phyloP scores from a whole-genome alignment of 2,797 vertebrate species.

The Tamandua tetradactyla region DNA sequence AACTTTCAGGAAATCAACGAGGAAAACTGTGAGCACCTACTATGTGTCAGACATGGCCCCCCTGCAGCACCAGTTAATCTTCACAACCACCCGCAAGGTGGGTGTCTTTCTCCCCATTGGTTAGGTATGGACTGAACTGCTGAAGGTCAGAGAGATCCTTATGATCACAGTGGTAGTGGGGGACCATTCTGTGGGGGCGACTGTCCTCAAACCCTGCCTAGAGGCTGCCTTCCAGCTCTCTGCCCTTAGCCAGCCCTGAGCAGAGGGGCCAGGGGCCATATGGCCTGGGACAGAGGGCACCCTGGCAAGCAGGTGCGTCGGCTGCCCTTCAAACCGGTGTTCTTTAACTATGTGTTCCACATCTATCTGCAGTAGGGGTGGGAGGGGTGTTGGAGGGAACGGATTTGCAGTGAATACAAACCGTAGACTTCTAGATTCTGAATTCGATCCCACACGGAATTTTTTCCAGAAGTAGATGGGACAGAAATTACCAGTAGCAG shows the following conservation, averaged over 20 bases:
- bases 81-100: neutral
- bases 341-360: neutral
- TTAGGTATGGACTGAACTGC: neutral
- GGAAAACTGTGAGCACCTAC: neutral
- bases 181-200: neutral
- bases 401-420: neutral
- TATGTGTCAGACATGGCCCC: neutral
- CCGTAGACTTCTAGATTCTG: neutral
- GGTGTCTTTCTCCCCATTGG: neutral
- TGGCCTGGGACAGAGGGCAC: neutral
- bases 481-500: neutral
- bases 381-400: neutral
- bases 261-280: neutral
- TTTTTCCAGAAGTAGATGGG: neutral
- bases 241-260: neutral
- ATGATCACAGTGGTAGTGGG: neutral
- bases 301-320: neutral
- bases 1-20: neutral
- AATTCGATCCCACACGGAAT: neutral
- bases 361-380: neutral
- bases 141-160: neutral
- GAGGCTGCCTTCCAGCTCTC: neutral
- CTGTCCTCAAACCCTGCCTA: neutral
- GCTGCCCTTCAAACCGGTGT: neutral
- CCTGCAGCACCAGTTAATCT: fast-evolving